Evolutionary conservation across 2,797 vertebrate genomes (phyloP), one percentile per base, ranked within the genome.

Genomic region (Enteromius argenteus): DNA sequence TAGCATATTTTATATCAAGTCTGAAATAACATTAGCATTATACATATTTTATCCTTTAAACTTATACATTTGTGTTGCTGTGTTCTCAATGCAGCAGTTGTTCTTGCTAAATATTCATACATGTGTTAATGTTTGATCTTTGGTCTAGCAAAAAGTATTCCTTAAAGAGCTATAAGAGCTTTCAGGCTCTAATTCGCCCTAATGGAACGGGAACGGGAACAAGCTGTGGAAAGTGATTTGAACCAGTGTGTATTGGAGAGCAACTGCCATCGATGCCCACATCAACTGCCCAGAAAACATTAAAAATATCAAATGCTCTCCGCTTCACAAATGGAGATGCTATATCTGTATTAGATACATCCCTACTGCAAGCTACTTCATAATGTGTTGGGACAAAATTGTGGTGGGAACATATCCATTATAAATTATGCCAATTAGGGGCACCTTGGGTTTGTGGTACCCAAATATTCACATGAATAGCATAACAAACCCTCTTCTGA

Each of bases 401-500:
- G 51, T 39, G 51, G 30, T 53, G 10, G 10, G 32, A 32, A 58
- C 21, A 76, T 46, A 9, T 21, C 39, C 5, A 0, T 30, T 23
- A 27, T 64, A 13, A 44, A 58, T 62, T 15, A 44, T 77, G 75
- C 46, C 46, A 73, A 21, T 32, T 27, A 51, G 23, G 21, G 51
- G 46, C 46, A 42, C 5, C 11, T 75, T 13, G 1, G 42, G 53
- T 79, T 84, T 68, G 64, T 46, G 27, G 81, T 78, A 84, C 79
- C 60, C 46, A 76, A 58, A 84, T 76, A 58, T 84, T 74, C 60
- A 49, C 44, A 72, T 68, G 44, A 82, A 35, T 5, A 44, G 44
- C 11, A 27, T 62, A 44, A 72, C 64, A 79, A 77, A 53, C 84
- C 62, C 32, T 62, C 46, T 75, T 56, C 19, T 49, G 39, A 60